A percentile compares a stretch with the other conserved stretches of the same genome.
phyloP scores from a whole-genome alignment of 2,797 vertebrate genomes.

The Cetoscarus ocellatus region DNA sequence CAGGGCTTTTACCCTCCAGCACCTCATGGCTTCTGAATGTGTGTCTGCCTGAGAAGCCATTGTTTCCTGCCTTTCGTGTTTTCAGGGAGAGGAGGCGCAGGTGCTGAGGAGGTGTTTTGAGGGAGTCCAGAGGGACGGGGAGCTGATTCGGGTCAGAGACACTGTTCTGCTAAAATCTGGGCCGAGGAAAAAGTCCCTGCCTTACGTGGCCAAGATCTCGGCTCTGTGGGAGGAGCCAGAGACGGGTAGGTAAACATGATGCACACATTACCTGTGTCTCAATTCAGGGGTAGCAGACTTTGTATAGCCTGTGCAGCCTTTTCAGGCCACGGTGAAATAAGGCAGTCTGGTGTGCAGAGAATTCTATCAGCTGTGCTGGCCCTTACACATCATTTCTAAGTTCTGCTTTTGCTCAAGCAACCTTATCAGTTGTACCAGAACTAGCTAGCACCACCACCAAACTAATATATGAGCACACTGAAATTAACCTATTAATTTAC shows the following conservation, averaged over 20 bases:
- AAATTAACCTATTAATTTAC: no score
- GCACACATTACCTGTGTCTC: no score
- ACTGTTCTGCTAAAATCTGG: slow-evolving; percentile 97
- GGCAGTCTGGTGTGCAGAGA: no score
- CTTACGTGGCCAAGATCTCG: slow-evolving; percentile 98
- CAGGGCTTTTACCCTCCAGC: slow-evolving; percentile 20
- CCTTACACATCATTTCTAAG: no score
- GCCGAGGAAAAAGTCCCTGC: slow-evolving; percentile 95
- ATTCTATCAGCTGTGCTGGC: no score
- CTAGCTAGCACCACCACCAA: no score
- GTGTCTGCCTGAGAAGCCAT: slow-evolving; percentile 28
- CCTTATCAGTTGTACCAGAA: no score
- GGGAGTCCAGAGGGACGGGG: slow-evolving; percentile 93
- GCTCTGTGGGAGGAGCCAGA: slow-evolving; percentile 98
- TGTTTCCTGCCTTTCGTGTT: slow-evolving; percentile 53
- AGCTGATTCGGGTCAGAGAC: slow-evolving; percentile 95
- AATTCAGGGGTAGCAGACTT: no score
- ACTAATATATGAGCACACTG: no score
- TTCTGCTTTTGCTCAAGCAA: no score
- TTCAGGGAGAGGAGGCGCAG: slow-evolving; percentile 91
- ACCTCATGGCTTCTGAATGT: slow-evolving; percentile 26
- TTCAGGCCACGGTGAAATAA: no score
- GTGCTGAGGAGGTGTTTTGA: slow-evolving; percentile 96
- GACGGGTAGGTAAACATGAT: slow-evolving; percentile 85
- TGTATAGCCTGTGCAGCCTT: no score